Base-by-base conservation (phyloP, 2,113 vertebrate species). In the Athene noctua region DNA sequence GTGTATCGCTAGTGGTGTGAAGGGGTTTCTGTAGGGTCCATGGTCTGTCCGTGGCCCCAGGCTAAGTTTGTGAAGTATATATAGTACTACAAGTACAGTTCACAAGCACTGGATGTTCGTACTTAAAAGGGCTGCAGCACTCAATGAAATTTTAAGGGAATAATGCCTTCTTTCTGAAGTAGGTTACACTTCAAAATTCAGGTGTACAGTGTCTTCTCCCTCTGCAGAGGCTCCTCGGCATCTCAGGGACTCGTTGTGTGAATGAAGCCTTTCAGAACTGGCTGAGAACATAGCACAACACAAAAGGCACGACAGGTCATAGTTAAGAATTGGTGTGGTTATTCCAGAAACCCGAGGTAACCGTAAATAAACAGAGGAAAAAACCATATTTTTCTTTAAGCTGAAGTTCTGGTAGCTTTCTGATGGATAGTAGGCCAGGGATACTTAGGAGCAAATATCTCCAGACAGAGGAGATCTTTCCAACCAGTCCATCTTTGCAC, bases 231-330 rank as follows among this genome's bases (percentile, higher is more conserved):
- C 22, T 46, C 42, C n/a, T 66, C 8, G 1, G 38, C 44, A 22
- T 32, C 0, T 0, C 23, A 61, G 25, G 68, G 22, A 26, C n/a
- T 42, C 22, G 34, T 52, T 30, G n/a, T 49, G 23, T 19, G 63
- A 84, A 73, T 0, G 2, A 66, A 74, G 32, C 21, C 15, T 80
- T 89, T 66, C 65, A 67, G 78, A 88, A 72, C 40, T 20, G n/a
- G 23, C 44, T 81, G 8, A 79, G 66, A 91, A 57, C 20, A 36
- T 1, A 14, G 20, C 36, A 17, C n/a, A 75, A 44, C 34, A 15
- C 47, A 90, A 86, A 92, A 85, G 38, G 7, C 32, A 49, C 0
- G 0, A 21, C 2, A 2, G 14, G 20, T 75, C 73, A 19, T 11
- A 8, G 11, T 62, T 80, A 78, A 49, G 40, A 73, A 73, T 61